Evolutionary conservation across 2,113 vertebrate species (phyloP).

Genomic region (Trochalopteron elliotii): DNA sequence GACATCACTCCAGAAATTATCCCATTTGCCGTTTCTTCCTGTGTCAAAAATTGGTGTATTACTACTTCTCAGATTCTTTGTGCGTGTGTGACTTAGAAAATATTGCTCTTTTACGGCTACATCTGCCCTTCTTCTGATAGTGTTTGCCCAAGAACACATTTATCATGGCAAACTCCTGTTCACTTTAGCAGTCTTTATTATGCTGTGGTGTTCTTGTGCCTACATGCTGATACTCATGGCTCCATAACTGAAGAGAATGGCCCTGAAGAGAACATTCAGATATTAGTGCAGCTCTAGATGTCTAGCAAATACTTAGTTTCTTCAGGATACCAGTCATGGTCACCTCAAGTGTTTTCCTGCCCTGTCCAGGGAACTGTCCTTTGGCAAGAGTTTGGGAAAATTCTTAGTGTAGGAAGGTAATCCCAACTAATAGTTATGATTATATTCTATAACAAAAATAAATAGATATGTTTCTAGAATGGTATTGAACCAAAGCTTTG

Average conservation of each 20-base stretch:
- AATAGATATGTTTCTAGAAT: neutral
- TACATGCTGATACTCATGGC: fast-evolving
- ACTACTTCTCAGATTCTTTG: neutral
- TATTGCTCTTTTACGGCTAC: neutral
- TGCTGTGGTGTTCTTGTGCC: neutral
- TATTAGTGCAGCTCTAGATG: neutral
- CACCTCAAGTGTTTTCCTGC: neutral
- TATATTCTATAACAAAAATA: neutral
- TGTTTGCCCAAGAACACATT: neutral
- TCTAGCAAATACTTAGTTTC: neutral
- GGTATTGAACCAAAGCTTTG: neutral
- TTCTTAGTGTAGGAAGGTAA: neutral
- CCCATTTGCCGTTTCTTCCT: neutral
- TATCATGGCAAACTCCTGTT: neutral
- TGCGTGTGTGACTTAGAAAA: neutral
- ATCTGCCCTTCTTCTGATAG: neutral
- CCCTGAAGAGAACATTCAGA: neutral
- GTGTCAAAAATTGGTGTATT: neutral
- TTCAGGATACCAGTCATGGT: neutral
- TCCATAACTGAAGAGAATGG: neutral
- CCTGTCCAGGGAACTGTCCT: neutral
- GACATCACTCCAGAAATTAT: neutral
- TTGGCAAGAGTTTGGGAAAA: neutral
- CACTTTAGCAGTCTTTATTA: neutral
- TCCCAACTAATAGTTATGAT: neutral